These are phyloP conservation scores for Folsomia manolachei DNA, from an alignment of 2,888 invertebrate genomes.

Conservation along the genomic window DNA sequence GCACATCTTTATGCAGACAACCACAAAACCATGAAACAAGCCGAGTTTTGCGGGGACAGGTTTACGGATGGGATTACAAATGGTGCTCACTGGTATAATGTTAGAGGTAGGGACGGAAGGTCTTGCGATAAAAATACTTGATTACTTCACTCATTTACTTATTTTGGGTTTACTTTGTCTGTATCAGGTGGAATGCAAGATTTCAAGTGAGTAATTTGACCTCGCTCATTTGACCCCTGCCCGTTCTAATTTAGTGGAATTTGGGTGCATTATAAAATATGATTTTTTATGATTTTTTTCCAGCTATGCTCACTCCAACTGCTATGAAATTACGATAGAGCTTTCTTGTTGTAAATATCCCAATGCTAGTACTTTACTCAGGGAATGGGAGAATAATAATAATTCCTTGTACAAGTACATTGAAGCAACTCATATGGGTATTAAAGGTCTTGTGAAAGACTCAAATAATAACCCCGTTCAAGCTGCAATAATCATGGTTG, in stretches of 20 bases:
- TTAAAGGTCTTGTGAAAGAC: constrained; percentile 66
- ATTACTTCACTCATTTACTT: neutral
- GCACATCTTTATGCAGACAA: constrained; percentile 72
- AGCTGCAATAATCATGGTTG: constrained; percentile 72
- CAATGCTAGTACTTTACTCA: constrained; percentile 63
- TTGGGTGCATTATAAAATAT: too few species aligned
- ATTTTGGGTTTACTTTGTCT: neutral
- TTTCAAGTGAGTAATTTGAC: too few species aligned
- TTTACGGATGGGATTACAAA: constrained; percentile 82
- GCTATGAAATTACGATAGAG: constrained; percentile 95
- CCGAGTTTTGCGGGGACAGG: constrained; percentile 68
- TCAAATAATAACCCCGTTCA: constrained; percentile 64
- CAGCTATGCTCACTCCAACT: constrained; percentile 89
- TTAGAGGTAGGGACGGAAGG: constrained; percentile 66
- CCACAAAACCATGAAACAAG: constrained; percentile 72
- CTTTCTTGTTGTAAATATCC: constrained; percentile 96
- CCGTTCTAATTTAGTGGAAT: too few species aligned
- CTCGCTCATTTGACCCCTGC: too few species aligned
- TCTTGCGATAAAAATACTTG: neutral
- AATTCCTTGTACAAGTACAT: constrained; percentile 79
- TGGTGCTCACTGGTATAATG: constrained; percentile 88
- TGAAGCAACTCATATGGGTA: constrained; percentile 73
- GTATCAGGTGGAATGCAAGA: constrained; percentile 91
- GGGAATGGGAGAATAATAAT: constrained; percentile 82
- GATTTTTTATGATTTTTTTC: too few species aligned